Evolutionary conservation across 2,888 invertebrate species (phyloP).

Genomic region (Nipponacmea schrenckii): DNA sequence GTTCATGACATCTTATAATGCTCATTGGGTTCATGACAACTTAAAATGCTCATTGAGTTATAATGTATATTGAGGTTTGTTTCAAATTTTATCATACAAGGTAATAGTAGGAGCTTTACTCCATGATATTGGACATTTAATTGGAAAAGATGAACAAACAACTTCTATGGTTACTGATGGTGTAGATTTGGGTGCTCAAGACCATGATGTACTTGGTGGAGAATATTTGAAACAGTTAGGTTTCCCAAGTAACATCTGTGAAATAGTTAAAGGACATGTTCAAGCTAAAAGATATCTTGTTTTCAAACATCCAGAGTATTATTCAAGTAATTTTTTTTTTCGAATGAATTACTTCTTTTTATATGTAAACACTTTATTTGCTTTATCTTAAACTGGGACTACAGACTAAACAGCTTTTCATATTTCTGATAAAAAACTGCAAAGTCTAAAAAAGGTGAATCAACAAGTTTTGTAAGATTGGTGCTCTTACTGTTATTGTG

Average conservation of each 20-base stretch:
- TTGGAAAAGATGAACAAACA: conserved; percentile 34
- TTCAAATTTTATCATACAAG: conserved; percentile 23
- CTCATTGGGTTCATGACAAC: too few relatives aligned
- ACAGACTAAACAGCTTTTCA: not conserved
- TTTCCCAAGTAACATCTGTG: conserved; percentile 39
- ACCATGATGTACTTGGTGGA: conserved; percentile 44
- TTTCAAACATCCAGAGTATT: conserved; percentile 39
- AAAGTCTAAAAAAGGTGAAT: not conserved
- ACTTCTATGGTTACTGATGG: conserved; percentile 41
- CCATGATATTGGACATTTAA: conserved; percentile 53
- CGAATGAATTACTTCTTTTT: conserved; percentile 49
- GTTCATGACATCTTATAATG: too few relatives aligned
- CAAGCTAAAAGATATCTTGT: conserved; percentile 54
- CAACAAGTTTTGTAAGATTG: not conserved
- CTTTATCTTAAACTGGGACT: not conserved
- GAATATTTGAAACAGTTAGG: conserved; percentile 36
- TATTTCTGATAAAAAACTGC: not conserved
- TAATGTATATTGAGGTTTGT: not conserved
- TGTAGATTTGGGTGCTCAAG: conserved; percentile 35
- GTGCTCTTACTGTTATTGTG: not conserved
- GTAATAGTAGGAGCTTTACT: conserved; percentile 47
- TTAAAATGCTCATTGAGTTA: too few relatives aligned
- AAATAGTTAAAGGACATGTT: conserved; percentile 47
- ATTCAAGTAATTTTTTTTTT: conserved; percentile 39
- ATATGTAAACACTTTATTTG: conserved; percentile 42